Conservation (phyloP, 2,888 invertebrate species). For the Eilema depressum region DNA sequence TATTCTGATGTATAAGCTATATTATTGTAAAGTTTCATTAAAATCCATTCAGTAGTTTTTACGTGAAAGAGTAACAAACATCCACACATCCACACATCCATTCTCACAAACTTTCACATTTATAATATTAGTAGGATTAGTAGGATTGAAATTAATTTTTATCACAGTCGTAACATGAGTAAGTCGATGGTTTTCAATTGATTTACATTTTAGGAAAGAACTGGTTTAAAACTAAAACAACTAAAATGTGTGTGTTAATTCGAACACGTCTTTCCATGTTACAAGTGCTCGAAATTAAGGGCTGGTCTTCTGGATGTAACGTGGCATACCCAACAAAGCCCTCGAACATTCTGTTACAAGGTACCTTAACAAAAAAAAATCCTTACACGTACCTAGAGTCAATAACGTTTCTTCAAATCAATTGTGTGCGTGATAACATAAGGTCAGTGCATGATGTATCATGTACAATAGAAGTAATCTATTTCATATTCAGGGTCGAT, state of each 20-base stretch:
- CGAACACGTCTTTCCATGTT: not conserved
- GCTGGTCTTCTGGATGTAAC: not conserved
- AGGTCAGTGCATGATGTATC: slow-evolving; percentile 32
- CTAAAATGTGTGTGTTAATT: not conserved
- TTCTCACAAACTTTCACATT: no score
- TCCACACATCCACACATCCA: no score
- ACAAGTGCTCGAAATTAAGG: not conserved
- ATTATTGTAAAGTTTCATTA: no score
- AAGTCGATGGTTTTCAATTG: no score
- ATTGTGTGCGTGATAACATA: slow-evolving; percentile 22
- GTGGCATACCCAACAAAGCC: slow-evolving; percentile 22
- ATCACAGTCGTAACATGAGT: no score
- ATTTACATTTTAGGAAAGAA: no score
- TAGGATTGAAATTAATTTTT: no score
- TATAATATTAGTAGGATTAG: no score
- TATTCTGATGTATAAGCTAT: no score
- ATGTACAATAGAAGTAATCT: slow-evolving; percentile 27
- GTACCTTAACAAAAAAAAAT: slow-evolving; percentile 25
- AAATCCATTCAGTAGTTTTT: no score
- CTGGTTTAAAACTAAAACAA: no score
- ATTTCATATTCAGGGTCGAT: slow-evolving; percentile 36
- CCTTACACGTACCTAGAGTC: slow-evolving; percentile 39
- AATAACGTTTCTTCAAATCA: slow-evolving; percentile 38
- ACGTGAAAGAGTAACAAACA: no score
- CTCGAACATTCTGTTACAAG: slow-evolving; percentile 42